Evolutionary conservation across 2,797 vertebrate species (phyloP).

Genomic region (Sylvilagus floridanus): DNA sequence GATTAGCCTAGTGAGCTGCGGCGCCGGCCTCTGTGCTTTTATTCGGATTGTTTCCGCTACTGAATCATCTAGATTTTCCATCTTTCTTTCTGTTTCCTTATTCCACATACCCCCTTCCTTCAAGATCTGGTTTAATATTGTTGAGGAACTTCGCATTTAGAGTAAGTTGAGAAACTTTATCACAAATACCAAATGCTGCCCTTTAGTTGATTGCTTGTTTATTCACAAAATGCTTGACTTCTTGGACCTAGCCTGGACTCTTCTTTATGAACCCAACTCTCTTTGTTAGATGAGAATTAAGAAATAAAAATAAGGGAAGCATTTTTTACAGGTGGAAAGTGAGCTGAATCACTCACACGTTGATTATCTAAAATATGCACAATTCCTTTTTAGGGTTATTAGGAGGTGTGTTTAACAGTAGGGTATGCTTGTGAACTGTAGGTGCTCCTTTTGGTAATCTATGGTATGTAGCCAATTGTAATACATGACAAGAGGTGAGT

Average conservation of each 20-base stretch:
- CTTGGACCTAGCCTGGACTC: not conserved
- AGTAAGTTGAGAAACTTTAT: not conserved
- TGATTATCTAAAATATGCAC: not conserved
- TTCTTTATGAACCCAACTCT: conserved; percentile 13
- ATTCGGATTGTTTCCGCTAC: not conserved
- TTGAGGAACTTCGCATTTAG: not conserved
- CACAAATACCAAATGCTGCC: not conserved
- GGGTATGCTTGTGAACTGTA: not conserved
- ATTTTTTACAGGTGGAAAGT: not conserved
- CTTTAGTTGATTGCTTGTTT: conserved; percentile 51
- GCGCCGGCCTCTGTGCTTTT: not conserved
- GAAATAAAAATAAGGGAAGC: not conserved
- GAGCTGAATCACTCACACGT: not conserved
- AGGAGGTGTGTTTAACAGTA: not conserved
- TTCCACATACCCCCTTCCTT: not conserved
- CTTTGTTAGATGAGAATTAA: conserved; percentile 46
- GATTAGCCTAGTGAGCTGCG: too few species aligned
- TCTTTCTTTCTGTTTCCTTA: not conserved
- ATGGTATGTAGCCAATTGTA: not conserved
- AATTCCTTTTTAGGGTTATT: conserved; percentile 30
- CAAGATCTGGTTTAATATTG: not conserved
- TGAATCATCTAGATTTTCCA: not conserved
- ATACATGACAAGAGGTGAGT: not conserved
- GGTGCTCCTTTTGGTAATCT: conserved; percentile 21
- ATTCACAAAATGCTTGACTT: conserved; percentile 8